Conservation (phyloP, 2,797 vertebrate genomes). For the Momotus momota region DNA sequence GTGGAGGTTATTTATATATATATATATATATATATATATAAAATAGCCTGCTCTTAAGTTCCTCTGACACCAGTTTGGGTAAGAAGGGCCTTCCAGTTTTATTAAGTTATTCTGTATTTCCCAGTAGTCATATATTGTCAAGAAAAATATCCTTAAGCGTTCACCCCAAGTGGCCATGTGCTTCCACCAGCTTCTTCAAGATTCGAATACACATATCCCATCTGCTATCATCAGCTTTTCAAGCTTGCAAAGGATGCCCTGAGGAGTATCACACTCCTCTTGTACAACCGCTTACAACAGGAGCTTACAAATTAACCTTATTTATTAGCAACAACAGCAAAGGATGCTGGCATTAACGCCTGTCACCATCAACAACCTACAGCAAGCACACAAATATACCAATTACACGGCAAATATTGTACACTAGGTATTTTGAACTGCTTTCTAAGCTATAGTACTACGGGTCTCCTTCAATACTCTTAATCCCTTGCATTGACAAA, state of each 20-base stretch:
- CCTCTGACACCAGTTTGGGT: background rate
- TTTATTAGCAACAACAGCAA: background rate
- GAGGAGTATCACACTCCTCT: background rate
- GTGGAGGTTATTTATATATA: background rate
- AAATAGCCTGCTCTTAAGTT: background rate
- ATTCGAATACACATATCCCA: background rate
- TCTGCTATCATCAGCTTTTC: background rate
- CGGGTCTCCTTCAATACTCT: background rate
- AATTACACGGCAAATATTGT: background rate
- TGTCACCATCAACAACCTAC: background rate
- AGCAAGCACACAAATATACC: background rate
- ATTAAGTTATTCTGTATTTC: background rate
- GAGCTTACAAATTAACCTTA: background rate
- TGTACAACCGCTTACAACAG: background rate
- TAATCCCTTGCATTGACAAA: background rate
- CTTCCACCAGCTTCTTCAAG: background rate
- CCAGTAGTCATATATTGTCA: background rate
- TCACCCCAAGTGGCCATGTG: background rate
- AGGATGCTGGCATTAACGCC: background rate
- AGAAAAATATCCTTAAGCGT: background rate
- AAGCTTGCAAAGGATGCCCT: background rate
- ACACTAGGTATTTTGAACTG: background rate
- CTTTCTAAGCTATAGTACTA: background rate
- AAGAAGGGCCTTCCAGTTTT: background rate
- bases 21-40: too few relatives aligned